Evolutionary conservation across 1,140 invertebrate genomes (phyloP).

Genomic region (Musca vetustissima): DNA sequence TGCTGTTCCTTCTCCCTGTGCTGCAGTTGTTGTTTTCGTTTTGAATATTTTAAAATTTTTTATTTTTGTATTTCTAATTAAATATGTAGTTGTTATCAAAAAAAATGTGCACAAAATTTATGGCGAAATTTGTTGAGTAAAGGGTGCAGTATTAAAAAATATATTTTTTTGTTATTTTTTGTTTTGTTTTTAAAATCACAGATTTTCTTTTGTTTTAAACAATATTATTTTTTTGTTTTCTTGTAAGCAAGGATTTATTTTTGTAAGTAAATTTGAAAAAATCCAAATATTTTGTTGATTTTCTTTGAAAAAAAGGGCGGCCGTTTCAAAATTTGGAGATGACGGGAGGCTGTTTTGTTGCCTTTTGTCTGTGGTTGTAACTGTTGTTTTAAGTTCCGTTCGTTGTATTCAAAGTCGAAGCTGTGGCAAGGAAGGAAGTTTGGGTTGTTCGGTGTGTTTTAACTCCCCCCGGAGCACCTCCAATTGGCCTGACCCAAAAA

Average conservation of each 20-base stretch:
- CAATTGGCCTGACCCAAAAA: constrained; percentile 24
- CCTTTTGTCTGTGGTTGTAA: background rate
- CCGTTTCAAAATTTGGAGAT: constrained; percentile 15
- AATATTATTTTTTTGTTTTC: background rate
- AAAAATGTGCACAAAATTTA: constrained; percentile 17
- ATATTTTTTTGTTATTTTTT: constrained; percentile 16
- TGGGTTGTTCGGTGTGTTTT: background rate
- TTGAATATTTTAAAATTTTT: background rate
- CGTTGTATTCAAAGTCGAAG: too few relatives aligned
- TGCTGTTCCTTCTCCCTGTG: too few relatives aligned
- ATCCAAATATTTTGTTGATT: background rate
- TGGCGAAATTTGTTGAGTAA: constrained; percentile 8
- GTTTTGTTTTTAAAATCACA: constrained; percentile 21
- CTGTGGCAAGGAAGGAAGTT: background rate
- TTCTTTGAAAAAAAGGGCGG: constrained; percentile 6
- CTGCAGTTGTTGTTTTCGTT: background rate
- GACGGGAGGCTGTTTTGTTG: constrained; percentile 19
- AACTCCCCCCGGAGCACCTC: constrained; percentile 25
- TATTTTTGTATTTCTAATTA: background rate
- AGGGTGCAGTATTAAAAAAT: constrained; percentile 21
- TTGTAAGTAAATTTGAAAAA: background rate
- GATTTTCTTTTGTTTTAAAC: constrained; percentile 10
- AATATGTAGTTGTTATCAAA: background rate
- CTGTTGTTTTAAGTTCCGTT: background rate
- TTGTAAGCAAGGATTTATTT: background rate